These are phyloP conservation scores for Holocentrus rufus DNA, from an alignment of 2,797 vertebrate genomes.

Conservation along the genomic window DNA sequence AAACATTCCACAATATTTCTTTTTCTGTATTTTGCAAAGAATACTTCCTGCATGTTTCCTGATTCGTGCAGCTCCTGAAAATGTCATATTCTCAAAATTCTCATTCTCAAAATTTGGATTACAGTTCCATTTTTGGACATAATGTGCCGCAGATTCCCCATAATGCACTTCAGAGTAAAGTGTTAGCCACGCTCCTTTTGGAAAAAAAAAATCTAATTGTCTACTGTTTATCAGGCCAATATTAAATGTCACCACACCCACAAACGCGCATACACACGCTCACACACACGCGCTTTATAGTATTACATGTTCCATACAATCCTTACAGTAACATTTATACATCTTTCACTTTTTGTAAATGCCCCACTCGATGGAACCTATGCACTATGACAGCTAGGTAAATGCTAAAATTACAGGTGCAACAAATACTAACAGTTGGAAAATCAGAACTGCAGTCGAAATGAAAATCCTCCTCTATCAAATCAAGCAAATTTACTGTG, in stretches of 20 bases:
- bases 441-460: not conserved
- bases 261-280: conserved; percentile 30
- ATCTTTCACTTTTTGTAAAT: conserved; percentile 35
- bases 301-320: conserved; percentile 48
- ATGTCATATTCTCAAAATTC: not conserved
- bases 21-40: no score
- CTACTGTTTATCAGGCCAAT: not conserved
- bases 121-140: not conserved
- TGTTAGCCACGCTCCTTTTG: conserved; percentile 25
- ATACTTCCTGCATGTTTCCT: no score
- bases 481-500: not conserved
- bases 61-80: no score
- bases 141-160: conserved; percentile 12
- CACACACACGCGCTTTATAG: conserved; percentile 48
- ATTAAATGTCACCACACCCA: conserved; percentile 30
- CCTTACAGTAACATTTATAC: conserved; percentile 53
- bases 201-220: conserved; percentile 14
- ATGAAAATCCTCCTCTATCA: conserved; percentile 1
- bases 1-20: no score
- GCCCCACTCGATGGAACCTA: conserved; percentile 32
- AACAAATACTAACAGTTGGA: not conserved
- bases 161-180: conserved; percentile 33
- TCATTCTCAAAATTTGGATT: no score
- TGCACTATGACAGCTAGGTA: conserved; percentile 24
- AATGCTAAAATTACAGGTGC: not conserved